Evolutionary conservation across 2,113 vertebrate species (phyloP), one percentile per base, ranked within the genome.

Genomic region (Petaurus breviceps): DNA sequence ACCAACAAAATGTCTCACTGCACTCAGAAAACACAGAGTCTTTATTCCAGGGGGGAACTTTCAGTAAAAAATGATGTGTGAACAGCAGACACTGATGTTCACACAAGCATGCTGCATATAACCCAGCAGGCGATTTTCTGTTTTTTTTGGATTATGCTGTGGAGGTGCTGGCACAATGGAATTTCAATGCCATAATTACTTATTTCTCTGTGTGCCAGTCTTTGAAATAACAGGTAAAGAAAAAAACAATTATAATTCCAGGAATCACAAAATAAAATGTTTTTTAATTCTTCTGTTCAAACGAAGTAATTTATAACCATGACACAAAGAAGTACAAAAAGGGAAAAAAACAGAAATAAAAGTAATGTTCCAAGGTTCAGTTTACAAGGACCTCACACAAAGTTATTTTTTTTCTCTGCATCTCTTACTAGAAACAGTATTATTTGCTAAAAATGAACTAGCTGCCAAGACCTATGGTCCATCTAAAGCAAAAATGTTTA

Each of bases 381-480:
- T 99, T 99, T 99, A 99, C 99, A 99, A 99, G 99, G 99, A 99
- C 99, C 99, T 99, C 99, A 99, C 99, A 99, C 99, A 99, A 99
- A 99, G 99, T 98, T 98, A n/a, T 98, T 99, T 98, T 98, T 98
- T 97, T 97, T 97, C 98, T 98, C 98, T 98, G 98, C 98, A 98
- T 99, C 99, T 99, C 99, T 99, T 99, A 99, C 99, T 99, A 99
- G 99, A 99, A 99, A 99, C 99, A 99, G 99, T 99, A 99, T 99
- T 99, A 99, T 99, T 99, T 99, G 99, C 99, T 99, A 99, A 99
- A 99, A 99, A 98, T 98, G 98, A 98, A 97, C 98, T 98, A 98
- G 99, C 99, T 99, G 99, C 99, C 99, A 99, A 99, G 99, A 99
- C 99, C 99, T 99, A 99, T 98, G 99, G 99, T 99, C 99, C 99